These are phyloP conservation scores for Anguilla rostrata DNA, from an alignment of 2,113 vertebrate genomes.

Conservation along the genomic window DNA sequence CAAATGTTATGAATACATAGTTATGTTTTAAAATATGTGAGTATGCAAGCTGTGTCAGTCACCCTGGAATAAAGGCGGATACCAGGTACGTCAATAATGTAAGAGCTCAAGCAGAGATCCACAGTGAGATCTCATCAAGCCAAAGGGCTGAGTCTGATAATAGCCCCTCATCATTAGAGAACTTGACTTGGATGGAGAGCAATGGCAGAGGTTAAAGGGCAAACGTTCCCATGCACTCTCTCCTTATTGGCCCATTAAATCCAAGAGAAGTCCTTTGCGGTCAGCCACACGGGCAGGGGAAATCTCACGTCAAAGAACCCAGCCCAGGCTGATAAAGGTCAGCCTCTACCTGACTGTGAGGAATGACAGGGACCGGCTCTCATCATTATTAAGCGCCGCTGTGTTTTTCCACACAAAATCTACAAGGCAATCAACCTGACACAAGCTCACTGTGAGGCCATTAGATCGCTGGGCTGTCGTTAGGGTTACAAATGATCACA, in stretches of 20 bases:
- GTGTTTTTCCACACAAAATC: neutral
- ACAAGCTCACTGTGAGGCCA: neutral
- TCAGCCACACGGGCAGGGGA: neutral
- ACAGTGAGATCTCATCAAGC: neutral
- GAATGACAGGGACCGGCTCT: neutral
- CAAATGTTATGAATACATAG: neutral
- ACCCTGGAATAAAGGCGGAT: neutral
- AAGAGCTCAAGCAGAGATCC: neutral
- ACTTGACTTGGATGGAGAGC: neutral
- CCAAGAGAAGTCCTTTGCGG: neutral
- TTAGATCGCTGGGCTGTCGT: neutral
- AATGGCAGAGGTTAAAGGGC: neutral
- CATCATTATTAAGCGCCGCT: neutral
- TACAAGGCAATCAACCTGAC: slow-evolving; percentile 6
- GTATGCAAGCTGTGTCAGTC: neutral
- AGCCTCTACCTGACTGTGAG: neutral
- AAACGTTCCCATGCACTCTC: neutral
- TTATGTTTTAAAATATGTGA: neutral
- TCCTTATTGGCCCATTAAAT: slow-evolving; percentile 5
- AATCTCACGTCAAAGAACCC: neutral
- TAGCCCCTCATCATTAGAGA: neutral
- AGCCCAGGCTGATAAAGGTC: neutral
- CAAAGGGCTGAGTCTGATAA: slow-evolving; percentile 2
- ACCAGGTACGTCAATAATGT: neutral
- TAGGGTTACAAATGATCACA: neutral